Evolutionary conservation across 2,113 vertebrate genomes (phyloP).

Genomic region (Pogona vitticeps): DNA sequence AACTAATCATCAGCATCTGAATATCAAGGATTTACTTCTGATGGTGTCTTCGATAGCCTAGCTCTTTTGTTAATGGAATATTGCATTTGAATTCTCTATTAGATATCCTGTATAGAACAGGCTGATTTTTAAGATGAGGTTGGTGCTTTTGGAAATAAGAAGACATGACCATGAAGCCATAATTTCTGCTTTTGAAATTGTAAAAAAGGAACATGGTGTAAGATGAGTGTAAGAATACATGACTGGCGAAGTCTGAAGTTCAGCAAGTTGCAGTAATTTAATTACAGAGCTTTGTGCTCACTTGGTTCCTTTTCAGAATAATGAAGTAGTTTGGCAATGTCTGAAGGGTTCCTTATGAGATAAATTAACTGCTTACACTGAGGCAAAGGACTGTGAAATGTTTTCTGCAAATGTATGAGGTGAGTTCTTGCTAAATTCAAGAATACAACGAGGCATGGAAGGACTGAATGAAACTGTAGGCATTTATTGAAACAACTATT

Average conservation of each 20-base stretch:
- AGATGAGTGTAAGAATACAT: neutral
- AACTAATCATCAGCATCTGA: constrained; percentile 11
- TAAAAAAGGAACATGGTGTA: neutral
- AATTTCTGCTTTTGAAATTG: neutral
- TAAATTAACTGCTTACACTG: neutral
- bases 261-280: constrained; percentile 28
- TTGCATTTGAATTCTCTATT: constrained; percentile 3
- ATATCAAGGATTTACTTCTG: constrained; percentile 1
- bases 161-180: neutral
- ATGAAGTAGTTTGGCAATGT: neutral
- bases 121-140: neutral
- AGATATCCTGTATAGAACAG: neutral
- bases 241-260: constrained; percentile 22
- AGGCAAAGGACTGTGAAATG: constrained; percentile 4
- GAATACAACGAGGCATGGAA: neutral
- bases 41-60: neutral
- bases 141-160: neutral
- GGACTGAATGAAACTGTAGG: neutral
- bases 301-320: constrained; percentile 15
- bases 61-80: neutral
- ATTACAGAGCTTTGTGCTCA: constrained; percentile 21
- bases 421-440: neutral
- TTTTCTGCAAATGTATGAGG: constrained; percentile 7
- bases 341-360: neutral
- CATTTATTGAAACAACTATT: neutral